Evolutionary conservation across 2,113 vertebrate species (phyloP), one percentile per base, ranked within the genome.

Genomic region (Toxotes jaculatrix): DNA sequence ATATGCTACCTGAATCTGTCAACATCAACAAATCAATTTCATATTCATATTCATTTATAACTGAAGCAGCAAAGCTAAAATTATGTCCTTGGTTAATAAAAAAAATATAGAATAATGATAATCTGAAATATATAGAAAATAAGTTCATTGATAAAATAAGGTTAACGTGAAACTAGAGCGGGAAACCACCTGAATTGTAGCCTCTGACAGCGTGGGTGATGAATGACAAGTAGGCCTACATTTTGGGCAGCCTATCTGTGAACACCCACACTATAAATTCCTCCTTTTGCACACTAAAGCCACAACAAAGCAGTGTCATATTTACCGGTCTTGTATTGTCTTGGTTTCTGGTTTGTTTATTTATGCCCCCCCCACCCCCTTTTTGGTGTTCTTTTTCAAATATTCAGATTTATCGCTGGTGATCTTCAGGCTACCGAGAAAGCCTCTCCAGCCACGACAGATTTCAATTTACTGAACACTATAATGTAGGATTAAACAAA

Each of bases 171-270:
- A 91, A 90, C 74, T 86, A 83, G 61, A 88, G 59, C 2, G 79
- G 88, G 90, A 89, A 93, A 93, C 82, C 88, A 90, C 91, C 88
- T 86, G 61, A 77, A 59, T 31, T 82, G 83, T 81, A 81, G 67
- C 64, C 66, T 68, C 63, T 81, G 53, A 38, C 68, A 79, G 80
- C 70, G 88, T 88, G 83, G 90, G 85, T 38, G 53, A 75, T 38
- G 59, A 43, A 43, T 77, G 73, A 89, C 76, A 83, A 49, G 60
- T 34, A 78, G 77, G 64, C 85, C 79, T 84, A 77, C 61, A 83
- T 87, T 76, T 72, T 76, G 64, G 70, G 87, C 81, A 56, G 73
- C 74, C 74, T 83, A 79, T 79, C 80, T 89, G 79, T 69, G 27
- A 86, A 83, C 80, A 9, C 82, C 81, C 73, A 86, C 84, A 80